Evolutionary conservation across 2,113 vertebrate genomes (phyloP).

Genomic region (Gracilinanus agilis): DNA sequence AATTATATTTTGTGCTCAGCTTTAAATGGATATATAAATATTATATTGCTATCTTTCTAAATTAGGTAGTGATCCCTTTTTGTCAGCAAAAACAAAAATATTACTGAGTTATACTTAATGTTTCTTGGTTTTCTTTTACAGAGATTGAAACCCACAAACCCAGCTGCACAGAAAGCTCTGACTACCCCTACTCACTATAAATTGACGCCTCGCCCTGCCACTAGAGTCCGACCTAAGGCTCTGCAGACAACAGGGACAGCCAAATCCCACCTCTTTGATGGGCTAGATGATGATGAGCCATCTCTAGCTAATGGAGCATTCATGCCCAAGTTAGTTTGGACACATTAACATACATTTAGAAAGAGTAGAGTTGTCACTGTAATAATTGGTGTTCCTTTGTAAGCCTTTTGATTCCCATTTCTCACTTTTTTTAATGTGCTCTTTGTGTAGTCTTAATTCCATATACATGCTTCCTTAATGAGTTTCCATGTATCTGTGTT

Average conservation of each 20-base stretch:
- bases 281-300: conserved; percentile 95
- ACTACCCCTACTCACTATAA: conserved; percentile 97
- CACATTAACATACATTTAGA: conserved; percentile 35
- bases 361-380: background rate
- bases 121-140: conserved; percentile 75
- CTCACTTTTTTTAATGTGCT: background rate
- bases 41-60: background rate
- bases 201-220: conserved; percentile 93
- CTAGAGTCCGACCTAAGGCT: conserved; percentile 94
- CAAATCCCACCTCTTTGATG: conserved; percentile 96
- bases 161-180: conserved; percentile 96
- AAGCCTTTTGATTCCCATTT: background rate
- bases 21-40: background rate
- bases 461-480: background rate
- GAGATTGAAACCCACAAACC: conserved; percentile 97
- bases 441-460: background rate
- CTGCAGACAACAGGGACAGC: conserved; percentile 90
- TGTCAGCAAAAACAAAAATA: background rate
- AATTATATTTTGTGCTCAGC: background rate
- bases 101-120: conserved; percentile 22
- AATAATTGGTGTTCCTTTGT: background rate
- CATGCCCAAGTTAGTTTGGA: conserved; percentile 91
- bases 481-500: background rate
- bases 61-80: background rate
- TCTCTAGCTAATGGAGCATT: conserved; percentile 92